Percentiles rank a stretch among this genome's conserved stretches.
These are phyloP conservation scores for Aulostomus chinensis DNA, from an alignment of 2,797 vertebrate species.

Conservation along the genomic window DNA sequence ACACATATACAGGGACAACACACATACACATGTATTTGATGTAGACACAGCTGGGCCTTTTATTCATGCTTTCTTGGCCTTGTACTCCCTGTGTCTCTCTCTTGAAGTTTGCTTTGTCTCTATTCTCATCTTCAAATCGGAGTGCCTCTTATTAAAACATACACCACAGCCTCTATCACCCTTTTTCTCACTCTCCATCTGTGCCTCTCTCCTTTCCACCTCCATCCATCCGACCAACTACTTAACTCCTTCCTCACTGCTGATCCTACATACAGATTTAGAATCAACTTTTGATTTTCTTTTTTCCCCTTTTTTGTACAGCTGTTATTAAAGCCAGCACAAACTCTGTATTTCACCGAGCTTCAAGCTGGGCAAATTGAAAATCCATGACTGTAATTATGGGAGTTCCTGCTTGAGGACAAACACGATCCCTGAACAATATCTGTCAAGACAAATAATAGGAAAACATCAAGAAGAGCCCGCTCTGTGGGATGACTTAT, in stretches of 20 bases:
- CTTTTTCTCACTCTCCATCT: slow-evolving; percentile 4
- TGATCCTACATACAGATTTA: too few relatives aligned
- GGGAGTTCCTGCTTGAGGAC: too few relatives aligned
- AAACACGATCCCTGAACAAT: too few relatives aligned
- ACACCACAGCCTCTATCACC: too few relatives aligned
- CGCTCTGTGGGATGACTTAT: too few relatives aligned
- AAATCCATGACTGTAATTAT: too few relatives aligned
- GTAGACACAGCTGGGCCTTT: slow-evolving; percentile 43
- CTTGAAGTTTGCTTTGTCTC: slow-evolving; percentile 9
- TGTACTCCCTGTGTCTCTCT: neutral
- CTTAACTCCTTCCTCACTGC: too few relatives aligned
- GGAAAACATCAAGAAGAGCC: too few relatives aligned
- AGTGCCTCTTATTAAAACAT: slow-evolving; percentile 1
- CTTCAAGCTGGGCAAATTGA: neutral
- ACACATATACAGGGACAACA: slow-evolving; percentile 11
- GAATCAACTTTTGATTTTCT: too few relatives aligned
- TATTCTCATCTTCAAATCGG: neutral
- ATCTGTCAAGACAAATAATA: too few relatives aligned
- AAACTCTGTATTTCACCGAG: neutral
- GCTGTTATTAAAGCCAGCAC: neutral
- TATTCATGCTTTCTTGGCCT: slow-evolving; percentile 13
- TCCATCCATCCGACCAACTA: too few relatives aligned
- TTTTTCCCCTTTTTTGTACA: neutral
- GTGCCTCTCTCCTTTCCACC: too few relatives aligned
- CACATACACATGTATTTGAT: slow-evolving; percentile 12